Conservation (phyloP, 1,140 invertebrate species). For the Zelostemma sp. region DNA sequence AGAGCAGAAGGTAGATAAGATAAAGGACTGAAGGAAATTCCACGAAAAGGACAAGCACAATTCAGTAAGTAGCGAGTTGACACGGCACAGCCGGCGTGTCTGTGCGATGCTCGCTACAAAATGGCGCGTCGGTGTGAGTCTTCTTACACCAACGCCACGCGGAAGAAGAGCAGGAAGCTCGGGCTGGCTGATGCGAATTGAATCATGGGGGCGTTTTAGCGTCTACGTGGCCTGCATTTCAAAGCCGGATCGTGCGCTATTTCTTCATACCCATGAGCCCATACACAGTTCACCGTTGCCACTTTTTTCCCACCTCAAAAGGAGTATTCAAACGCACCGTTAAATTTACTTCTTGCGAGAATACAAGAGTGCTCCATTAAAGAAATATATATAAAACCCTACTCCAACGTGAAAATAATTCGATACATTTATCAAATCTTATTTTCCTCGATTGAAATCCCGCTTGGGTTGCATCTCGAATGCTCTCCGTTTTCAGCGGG, state of each 20-base stretch:
- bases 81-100: conserved; percentile 20
- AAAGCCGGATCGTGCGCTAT: conserved; percentile 53
- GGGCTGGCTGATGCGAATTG: conserved; percentile 66
- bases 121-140: not conserved
- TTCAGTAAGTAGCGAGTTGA: conserved; percentile 36
- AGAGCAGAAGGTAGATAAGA: conserved; percentile 3
- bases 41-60: conserved; percentile 20
- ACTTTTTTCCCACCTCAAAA: conserved; percentile 41
- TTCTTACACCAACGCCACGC: conserved; percentile 6
- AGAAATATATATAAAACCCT: not conserved
- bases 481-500: too few relatives aligned
- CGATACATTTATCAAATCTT: conserved; percentile 4
- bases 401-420: too few relatives aligned
- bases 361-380: not conserved
- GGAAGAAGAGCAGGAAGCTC: conserved; percentile 38
- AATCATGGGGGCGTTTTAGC: conserved; percentile 69
- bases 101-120: conserved; percentile 9
- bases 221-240: conserved; percentile 64
- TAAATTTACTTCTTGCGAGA: conserved; percentile 21
- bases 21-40: conserved; percentile 13
- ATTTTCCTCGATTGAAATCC: not conserved
- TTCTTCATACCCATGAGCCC: conserved; percentile 34
- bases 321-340: conserved; percentile 33
- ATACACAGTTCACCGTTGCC: conserved; percentile 19
- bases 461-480: not conserved